Percentiles rank a stretch among this genome's conserved stretches.
Conservation (phyloP, 2,888 invertebrate species). For the Dasypogon diadema region DNA sequence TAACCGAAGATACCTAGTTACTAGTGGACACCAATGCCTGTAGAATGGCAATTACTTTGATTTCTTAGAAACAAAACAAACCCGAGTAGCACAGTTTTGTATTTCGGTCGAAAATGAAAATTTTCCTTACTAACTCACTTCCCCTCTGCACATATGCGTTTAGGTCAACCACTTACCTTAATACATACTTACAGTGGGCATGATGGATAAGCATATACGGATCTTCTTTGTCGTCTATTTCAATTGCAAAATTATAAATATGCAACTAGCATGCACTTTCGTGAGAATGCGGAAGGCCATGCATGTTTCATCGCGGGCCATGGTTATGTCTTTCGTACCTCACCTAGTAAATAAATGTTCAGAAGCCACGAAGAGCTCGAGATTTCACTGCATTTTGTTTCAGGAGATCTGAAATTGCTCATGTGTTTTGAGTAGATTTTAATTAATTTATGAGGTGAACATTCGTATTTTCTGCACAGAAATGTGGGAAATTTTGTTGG, state of each 20-base stretch:
- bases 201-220: constrained; percentile 37
- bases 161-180: constrained; percentile 9
- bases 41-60: constrained; percentile 36
- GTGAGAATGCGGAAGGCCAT: constrained; percentile 55
- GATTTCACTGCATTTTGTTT: not conserved
- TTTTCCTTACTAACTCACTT: constrained; percentile 49
- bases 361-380: constrained; percentile 8
- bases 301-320: constrained; percentile 51
- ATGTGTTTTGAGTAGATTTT: no score
- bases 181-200: not conserved
- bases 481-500: no score
- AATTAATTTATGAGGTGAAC: no score
- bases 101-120: constrained; percentile 52
- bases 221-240: constrained; percentile 32
- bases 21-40: constrained; percentile 25
- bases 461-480: no score
- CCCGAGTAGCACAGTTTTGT: constrained; percentile 49
- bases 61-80: constrained; percentile 31
- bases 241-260: constrained; percentile 43
- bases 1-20: constrained; percentile 32
- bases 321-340: constrained; percentile 38
- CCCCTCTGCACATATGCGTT: constrained; percentile 1
- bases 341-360: constrained; percentile 30
- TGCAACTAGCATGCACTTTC: constrained; percentile 51
- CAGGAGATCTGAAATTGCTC: constrained; percentile 1